phyloP scores from a whole-genome alignment of 2,888 invertebrate species.

The Ectemnius cavifrons region DNA sequence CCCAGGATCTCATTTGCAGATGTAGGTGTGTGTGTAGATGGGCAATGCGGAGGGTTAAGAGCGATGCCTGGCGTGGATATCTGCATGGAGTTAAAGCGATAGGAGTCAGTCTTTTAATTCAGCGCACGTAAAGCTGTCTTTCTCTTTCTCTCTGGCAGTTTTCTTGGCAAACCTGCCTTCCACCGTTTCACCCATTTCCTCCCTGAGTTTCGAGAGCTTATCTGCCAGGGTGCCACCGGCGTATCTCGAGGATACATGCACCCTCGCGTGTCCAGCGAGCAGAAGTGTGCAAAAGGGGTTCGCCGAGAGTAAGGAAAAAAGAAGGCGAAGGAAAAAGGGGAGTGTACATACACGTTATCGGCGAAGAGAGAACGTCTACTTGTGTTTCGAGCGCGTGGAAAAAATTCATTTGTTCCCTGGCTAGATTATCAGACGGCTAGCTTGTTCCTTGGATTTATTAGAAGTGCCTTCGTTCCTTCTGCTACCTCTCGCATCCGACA shows the following conservation, averaged over 20 bases:
- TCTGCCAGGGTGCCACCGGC: slow-evolving; percentile 27
- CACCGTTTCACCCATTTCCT: slow-evolving; percentile 26
- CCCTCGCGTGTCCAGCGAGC: slow-evolving; percentile 52
- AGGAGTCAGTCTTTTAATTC: slow-evolving; percentile 38
- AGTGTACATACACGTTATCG: no score
- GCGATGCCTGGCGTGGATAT: slow-evolving; percentile 38
- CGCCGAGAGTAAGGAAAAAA: slow-evolving; percentile 11
- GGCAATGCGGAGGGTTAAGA: background rate
- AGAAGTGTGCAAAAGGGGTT: background rate
- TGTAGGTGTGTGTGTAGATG: background rate
- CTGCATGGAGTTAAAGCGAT: slow-evolving; percentile 33
- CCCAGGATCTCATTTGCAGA: slow-evolving; percentile 25
- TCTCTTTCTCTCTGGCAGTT: background rate
- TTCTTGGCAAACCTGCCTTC: slow-evolving; percentile 9
- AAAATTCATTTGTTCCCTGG: background rate
- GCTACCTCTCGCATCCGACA: background rate
- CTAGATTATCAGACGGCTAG: background rate
- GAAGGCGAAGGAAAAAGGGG: background rate
- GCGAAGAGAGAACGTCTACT: background rate
- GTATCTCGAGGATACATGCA: slow-evolving; percentile 59
- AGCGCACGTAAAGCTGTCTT: slow-evolving; percentile 36
- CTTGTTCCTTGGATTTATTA: background rate
- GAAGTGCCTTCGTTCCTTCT: background rate
- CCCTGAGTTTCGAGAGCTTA: slow-evolving; percentile 41
- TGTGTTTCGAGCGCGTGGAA: background rate